Base-by-base conservation (phyloP, 1,140 invertebrate genomes). In the Homalodisca vitripennis region DNA sequence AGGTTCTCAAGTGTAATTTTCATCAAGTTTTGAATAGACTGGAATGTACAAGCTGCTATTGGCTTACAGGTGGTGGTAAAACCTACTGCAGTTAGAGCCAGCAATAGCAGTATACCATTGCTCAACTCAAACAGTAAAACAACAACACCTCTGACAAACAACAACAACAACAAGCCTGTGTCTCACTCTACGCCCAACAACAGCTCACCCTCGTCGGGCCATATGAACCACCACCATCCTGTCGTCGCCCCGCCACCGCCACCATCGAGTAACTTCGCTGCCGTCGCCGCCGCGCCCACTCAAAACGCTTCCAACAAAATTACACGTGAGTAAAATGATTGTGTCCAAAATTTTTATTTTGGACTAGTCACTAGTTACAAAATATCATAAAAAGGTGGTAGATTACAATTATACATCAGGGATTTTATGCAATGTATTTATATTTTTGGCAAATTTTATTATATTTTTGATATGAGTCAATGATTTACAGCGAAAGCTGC, bases 51-150 rank as follows among this genome's bases (percentile, higher is more conserved):
- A n/a, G n/a, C n/a, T n/a, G n/a, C n/a, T n/a, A n/a, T n/a, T n/a
- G n/a, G n/a, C n/a, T n/a, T 70, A 1, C 53, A 70, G 68, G 30
- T 48, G 53, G 71, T 86, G 73, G 85, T 91, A 34, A 91, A 91
- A 81, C 90, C 90, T 22, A 89, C 84, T 71, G 88, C 89, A 66
- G 87, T 92, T 55, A 82, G 88, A 79, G 85, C 87, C 68, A 81
- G 84, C 74, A 80, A 84, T 72, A 88, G 85, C 81, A 83, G 83
- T 57, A 80, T 83, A 79, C 78, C 81, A 77, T 84, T 81, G 20
- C 51, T 69, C 29, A 69, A 69, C 41, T 69, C 69, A 1, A 41
- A 3, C 75, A 66, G 55, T 24, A 53, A 26, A 46, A 46, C 47
- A 17, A 24, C 30, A 2, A 65, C 68, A 13, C 31, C 67, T 26